Conservation (phyloP, 2,888 invertebrate species). For the Willowsia nigromaculata region DNA sequence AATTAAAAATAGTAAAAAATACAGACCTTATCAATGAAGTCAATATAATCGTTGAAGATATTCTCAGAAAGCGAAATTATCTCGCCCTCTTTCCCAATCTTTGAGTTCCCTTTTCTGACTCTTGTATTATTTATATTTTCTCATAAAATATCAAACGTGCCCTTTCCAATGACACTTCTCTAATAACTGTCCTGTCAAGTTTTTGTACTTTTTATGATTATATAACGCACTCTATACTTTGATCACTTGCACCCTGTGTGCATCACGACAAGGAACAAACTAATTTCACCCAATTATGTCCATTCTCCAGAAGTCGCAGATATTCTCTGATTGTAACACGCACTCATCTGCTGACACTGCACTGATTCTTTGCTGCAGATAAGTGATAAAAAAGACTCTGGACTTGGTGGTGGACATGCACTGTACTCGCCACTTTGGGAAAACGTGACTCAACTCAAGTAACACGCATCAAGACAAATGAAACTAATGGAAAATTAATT, state of each 20-base stretch:
- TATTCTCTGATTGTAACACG: too few relatives aligned
- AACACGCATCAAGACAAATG: not conserved
- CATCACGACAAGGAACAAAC: not conserved
- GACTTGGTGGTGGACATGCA: not conserved
- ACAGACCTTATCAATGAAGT: conserved; percentile 48
- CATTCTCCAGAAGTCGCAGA: not conserved
- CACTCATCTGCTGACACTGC: conserved; percentile 51
- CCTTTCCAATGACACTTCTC: not conserved
- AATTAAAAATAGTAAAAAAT: conserved; percentile 15
- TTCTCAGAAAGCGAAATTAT: too few relatives aligned
- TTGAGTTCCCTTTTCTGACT: not conserved
- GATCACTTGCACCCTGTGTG: conserved; percentile 50
- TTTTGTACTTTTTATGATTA: not conserved
- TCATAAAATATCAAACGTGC: not conserved
- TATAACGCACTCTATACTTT: not conserved
- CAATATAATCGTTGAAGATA: not conserved
- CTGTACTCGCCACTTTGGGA: conserved; percentile 10
- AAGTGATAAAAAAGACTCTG: not conserved
- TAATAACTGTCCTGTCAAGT: too few relatives aligned
- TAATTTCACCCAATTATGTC: conserved; percentile 39
- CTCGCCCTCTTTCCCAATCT: conserved; percentile 29
- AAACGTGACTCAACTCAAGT: conserved; percentile 39
- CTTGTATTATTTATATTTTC: not conserved
- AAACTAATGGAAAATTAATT: not conserved
- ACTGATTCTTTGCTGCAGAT: conserved; percentile 29